A percentile compares a stretch with the other conserved stretches of the same genome.
Conservation (phyloP, 2,888 invertebrate species). For the Drosophila sordidapex region DNA sequence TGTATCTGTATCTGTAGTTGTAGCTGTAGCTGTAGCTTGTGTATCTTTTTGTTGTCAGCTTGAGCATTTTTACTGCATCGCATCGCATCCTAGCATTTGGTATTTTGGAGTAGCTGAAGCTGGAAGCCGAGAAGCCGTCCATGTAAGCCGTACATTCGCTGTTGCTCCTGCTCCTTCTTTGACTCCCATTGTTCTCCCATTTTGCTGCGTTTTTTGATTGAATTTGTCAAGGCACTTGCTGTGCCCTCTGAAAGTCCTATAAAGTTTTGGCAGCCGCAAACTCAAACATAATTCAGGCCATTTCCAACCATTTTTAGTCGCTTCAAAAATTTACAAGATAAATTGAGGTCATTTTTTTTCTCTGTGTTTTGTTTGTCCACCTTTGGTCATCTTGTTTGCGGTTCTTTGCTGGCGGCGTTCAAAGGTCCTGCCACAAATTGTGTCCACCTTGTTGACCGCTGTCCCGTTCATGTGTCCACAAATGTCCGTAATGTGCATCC, state of each 20-base stretch:
- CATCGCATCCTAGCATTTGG: slow-evolving; percentile 62
- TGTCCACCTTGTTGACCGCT: slow-evolving; percentile 78
- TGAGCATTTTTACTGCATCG: slow-evolving; percentile 61
- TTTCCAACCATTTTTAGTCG: slow-evolving; percentile 12
- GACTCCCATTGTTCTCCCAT: slow-evolving; percentile 33
- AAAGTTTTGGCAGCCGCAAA: slow-evolving; percentile 57
- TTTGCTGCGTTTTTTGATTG: slow-evolving; percentile 61
- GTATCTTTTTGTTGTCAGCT: slow-evolving; percentile 52
- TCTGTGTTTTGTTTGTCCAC: slow-evolving; percentile 45
- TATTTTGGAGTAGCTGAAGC: slow-evolving; percentile 42
- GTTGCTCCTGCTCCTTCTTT: slow-evolving; percentile 17
- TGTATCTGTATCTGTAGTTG: slow-evolving; percentile 48
- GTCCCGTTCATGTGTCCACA: slow-evolving; percentile 72
- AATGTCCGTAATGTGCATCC: slow-evolving; percentile 84
- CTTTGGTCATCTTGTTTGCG: slow-evolving; percentile 59
- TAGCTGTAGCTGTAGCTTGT: slow-evolving; percentile 37
- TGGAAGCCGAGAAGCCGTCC: slow-evolving; percentile 46
- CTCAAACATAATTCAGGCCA: slow-evolving; percentile 63
- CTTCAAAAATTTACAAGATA: slow-evolving; percentile 78
- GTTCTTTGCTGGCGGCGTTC: slow-evolving; percentile 30
- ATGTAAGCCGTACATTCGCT: slow-evolving; percentile 57
- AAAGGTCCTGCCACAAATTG: slow-evolving; percentile 70
- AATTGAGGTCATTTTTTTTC: slow-evolving; percentile 84
- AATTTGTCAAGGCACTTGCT: slow-evolving; percentile 69
- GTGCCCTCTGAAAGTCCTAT: slow-evolving; percentile 29